Conservation (phyloP, 2,888 invertebrate species). For the Automeris io region DNA sequence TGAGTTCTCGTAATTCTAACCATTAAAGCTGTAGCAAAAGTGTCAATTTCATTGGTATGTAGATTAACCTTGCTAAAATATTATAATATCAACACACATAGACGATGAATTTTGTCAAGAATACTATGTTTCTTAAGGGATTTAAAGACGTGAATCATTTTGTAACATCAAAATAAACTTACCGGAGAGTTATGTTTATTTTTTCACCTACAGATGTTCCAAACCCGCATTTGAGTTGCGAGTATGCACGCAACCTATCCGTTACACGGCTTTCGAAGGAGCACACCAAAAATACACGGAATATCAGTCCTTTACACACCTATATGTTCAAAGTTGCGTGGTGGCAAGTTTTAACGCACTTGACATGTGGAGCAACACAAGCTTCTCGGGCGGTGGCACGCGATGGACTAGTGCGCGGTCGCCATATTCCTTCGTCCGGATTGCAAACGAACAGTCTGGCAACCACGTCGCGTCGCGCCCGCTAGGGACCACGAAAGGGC, state of each 20-base stretch:
- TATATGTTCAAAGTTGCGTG: slow-evolving; percentile 41
- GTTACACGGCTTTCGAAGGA: slow-evolving; percentile 36
- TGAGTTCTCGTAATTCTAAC: slow-evolving; percentile 25
- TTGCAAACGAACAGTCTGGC: slow-evolving; percentile 25
- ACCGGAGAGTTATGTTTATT: slow-evolving; percentile 68
- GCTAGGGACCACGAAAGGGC: slow-evolving; percentile 57
- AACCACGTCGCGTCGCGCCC: slow-evolving; percentile 26
- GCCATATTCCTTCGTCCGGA: slow-evolving; percentile 23
- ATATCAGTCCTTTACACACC: slow-evolving; percentile 42
- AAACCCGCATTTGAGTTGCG: slow-evolving; percentile 52
- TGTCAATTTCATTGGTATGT: slow-evolving; percentile 18
- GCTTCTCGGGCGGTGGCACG: slow-evolving; percentile 46
- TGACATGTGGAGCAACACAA: slow-evolving; percentile 27
- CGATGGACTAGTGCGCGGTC: slow-evolving; percentile 38
- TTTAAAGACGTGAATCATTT: slow-evolving; percentile 26
- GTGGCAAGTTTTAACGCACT: slow-evolving; percentile 28
- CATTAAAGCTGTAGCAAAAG: slow-evolving; percentile 17
- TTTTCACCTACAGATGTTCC: slow-evolving; percentile 51
- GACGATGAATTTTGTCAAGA: slow-evolving; percentile 17
- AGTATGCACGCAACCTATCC: slow-evolving; percentile 42
- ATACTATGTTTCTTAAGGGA: slow-evolving; percentile 20
- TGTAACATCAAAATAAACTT: slow-evolving; percentile 48
- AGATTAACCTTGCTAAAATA: slow-evolving; percentile 7
- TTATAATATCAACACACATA: slow-evolving; percentile 8
- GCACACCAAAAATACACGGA: slow-evolving; percentile 44